phyloP scores from a whole-genome alignment of 1,140 invertebrate species.

The Lepidurus couesii region DNA sequence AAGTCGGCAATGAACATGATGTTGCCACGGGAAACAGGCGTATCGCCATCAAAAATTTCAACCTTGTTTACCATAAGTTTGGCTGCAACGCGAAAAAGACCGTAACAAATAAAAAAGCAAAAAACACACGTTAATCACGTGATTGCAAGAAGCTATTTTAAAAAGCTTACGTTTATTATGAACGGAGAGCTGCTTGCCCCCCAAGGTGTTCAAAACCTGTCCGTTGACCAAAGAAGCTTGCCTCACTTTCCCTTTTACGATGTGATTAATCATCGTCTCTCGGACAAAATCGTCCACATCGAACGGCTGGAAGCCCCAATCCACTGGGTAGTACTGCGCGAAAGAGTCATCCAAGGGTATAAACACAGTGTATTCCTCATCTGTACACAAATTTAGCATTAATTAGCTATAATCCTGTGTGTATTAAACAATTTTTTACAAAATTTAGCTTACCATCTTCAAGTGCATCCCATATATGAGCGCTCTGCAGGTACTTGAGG shows the following conservation, averaged over 20 bases:
- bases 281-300: constrained; percentile 59
- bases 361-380: constrained; percentile 56
- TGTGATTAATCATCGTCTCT: constrained; percentile 56
- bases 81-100: constrained; percentile 9
- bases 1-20: constrained; percentile 57
- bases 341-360: constrained; percentile 59
- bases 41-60: constrained; percentile 53
- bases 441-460: constrained; percentile 45
- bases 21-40: constrained; percentile 53
- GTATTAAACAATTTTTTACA: not conserved
- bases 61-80: constrained; percentile 52
- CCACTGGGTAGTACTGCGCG: constrained; percentile 60
- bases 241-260: constrained; percentile 53
- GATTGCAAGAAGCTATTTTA: not conserved
- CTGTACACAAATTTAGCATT: constrained; percentile 42
- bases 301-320: constrained; percentile 64
- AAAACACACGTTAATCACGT: not conserved
- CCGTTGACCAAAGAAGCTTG: constrained; percentile 52
- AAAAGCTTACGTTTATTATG: constrained; percentile 34
- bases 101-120: not conserved
- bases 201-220: constrained; percentile 50
- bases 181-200: constrained; percentile 52
- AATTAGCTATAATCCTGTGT: not conserved
- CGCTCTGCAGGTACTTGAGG: constrained; percentile 55
- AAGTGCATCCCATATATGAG: constrained; percentile 54